Conservation (phyloP, 2,797 vertebrate genomes). For the Chiloscyllium punctatum region DNA sequence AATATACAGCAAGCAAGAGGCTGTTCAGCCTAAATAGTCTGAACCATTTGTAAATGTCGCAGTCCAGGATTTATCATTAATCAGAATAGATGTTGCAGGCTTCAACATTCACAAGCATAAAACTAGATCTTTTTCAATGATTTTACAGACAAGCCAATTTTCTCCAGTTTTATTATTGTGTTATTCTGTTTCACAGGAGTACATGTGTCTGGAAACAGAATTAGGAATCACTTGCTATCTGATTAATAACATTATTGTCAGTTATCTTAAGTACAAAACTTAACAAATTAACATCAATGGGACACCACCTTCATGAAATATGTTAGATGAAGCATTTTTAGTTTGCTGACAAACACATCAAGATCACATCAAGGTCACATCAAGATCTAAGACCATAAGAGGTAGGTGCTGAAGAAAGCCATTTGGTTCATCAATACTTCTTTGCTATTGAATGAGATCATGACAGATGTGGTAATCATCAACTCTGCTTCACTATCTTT, state of each 20-base stretch:
- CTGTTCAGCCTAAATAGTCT: no score
- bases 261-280: not conserved
- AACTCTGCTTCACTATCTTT: no score
- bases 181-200: not conserved
- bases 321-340: not conserved
- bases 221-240: not conserved
- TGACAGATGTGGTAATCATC: no score
- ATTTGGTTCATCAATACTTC: no score
- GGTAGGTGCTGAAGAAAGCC: no score
- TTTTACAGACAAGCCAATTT: not conserved
- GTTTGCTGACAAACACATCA: not conserved
- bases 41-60: not conserved
- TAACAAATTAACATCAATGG: not conserved
- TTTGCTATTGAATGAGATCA: no score
- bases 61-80: not conserved
- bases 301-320: not conserved
- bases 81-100: not conserved
- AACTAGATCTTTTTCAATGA: not conserved
- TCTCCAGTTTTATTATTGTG: not conserved
- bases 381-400: no score
- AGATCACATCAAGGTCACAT: no score
- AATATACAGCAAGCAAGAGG: not conserved
- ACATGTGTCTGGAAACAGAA: not conserved
- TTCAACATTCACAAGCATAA: not conserved
- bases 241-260: not conserved